Evolutionary conservation across 1,140 invertebrate genomes (phyloP).

Genomic region (Penaeus japonicus): DNA sequence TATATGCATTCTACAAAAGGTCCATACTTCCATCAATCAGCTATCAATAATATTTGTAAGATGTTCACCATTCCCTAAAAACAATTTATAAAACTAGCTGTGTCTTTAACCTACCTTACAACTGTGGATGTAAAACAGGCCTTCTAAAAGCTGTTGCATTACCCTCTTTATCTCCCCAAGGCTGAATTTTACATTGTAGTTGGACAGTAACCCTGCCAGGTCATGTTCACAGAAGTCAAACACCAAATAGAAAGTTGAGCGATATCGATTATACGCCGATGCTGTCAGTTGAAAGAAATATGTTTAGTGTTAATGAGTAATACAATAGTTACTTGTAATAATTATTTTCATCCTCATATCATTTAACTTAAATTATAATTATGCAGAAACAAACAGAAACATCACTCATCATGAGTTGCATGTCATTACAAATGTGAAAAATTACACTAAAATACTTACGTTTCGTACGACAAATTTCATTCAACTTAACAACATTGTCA

Average conservation of each 20-base stretch:
- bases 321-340: neutral
- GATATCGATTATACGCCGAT: constrained; percentile 82
- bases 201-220: constrained; percentile 94
- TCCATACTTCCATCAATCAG: no score
- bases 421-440: neutral
- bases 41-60: no score
- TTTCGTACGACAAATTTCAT: constrained; percentile 65
- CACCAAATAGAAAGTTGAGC: constrained; percentile 95
- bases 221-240: constrained; percentile 99
- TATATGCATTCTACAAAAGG: no score
- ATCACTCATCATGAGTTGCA: no score
- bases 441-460: constrained; percentile 35
- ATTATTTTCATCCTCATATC: neutral
- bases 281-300: constrained; percentile 68
- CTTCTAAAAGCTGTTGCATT: constrained; percentile 96
- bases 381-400: no score
- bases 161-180: constrained; percentile 98
- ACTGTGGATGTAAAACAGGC: constrained; percentile 95
- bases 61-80: no score
- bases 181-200: constrained; percentile 95
- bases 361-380: no score
- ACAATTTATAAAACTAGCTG: no score
- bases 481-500: constrained; percentile 96
- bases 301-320: neutral
- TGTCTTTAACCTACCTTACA: constrained; percentile 76